phyloP scores from a whole-genome alignment of 2,113 vertebrate species.

The Gymnobelideus leadbeateri region DNA sequence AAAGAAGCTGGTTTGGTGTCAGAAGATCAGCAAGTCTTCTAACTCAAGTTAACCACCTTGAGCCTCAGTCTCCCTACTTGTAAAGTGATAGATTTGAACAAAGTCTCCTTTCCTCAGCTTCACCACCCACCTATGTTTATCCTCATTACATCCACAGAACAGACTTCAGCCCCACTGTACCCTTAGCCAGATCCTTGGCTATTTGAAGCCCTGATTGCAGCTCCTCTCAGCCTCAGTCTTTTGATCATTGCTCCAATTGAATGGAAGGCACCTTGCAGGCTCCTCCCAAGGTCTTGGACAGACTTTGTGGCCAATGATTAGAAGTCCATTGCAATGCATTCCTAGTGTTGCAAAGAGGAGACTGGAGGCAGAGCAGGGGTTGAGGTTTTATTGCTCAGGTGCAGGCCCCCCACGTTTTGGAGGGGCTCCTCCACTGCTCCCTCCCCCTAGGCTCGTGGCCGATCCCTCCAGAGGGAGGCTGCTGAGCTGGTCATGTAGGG shows the following conservation, averaged over 20 bases:
- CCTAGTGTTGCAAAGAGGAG: not conserved
- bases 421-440: constrained; percentile 57
- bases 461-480: constrained; percentile 79
- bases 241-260: not conserved
- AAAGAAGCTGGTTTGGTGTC: not conserved
- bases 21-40: not conserved
- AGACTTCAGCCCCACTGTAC: not conserved
- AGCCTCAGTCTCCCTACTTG: not conserved
- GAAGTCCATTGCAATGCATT: not conserved
- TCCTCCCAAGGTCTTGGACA: not conserved
- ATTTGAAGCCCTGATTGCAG: not conserved
- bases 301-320: too few relatives aligned
- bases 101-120: not conserved
- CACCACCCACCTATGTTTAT: not conserved
- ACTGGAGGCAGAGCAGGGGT: not conserved
- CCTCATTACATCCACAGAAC: not conserved
- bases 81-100: not conserved
- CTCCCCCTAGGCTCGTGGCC: constrained; percentile 65
- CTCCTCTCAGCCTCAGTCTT: not conserved
- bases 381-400: constrained; percentile 71
- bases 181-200: not conserved
- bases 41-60: not conserved
- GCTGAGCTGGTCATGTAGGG: constrained; percentile 78
- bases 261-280: too few relatives aligned
- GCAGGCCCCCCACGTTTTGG: constrained; percentile 64